These are phyloP conservation scores for Hypotaenidia okinawae DNA, from an alignment of 2,797 vertebrate genomes.

Conservation along the genomic window DNA sequence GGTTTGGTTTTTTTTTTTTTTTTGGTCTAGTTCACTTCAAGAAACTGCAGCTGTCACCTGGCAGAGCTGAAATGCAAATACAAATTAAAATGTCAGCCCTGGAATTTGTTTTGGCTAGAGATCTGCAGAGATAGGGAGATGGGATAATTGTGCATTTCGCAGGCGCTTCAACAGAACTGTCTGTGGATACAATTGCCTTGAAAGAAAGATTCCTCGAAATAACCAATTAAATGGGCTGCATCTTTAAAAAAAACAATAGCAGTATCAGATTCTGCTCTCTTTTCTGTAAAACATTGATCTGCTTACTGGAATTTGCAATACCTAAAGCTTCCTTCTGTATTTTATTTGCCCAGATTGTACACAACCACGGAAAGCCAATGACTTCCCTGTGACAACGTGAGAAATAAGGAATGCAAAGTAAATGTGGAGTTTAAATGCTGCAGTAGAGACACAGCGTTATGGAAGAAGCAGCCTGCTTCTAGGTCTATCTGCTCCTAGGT, in stretches of 20 bases:
- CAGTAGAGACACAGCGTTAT: not conserved
- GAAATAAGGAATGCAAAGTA: not conserved
- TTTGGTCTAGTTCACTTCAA: not conserved
- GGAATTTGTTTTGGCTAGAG: constrained; percentile 28
- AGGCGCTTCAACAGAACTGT: not conserved
- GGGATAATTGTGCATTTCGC: not conserved
- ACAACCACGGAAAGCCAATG: not conserved
- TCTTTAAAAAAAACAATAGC: not conserved
- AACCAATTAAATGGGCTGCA: not conserved
- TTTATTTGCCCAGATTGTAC: not conserved
- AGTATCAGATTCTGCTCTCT: not conserved
- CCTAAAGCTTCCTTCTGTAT: not conserved
- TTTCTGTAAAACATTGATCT: not conserved
- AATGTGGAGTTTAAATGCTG: not conserved
- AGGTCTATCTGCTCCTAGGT: not conserved
- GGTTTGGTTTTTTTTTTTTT: not conserved
- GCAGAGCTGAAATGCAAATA: not conserved
- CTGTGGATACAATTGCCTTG: not conserved
- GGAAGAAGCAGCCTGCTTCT: not conserved
- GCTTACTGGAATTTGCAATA: not conserved
- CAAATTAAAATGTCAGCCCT: constrained; percentile 29
- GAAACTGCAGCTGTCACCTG: not conserved
- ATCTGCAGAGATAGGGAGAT: not conserved
- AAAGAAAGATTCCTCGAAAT: not conserved
- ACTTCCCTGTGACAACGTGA: not conserved